Conservation (phyloP, 2,797 vertebrate genomes). For the Carcharodon carcharias region DNA sequence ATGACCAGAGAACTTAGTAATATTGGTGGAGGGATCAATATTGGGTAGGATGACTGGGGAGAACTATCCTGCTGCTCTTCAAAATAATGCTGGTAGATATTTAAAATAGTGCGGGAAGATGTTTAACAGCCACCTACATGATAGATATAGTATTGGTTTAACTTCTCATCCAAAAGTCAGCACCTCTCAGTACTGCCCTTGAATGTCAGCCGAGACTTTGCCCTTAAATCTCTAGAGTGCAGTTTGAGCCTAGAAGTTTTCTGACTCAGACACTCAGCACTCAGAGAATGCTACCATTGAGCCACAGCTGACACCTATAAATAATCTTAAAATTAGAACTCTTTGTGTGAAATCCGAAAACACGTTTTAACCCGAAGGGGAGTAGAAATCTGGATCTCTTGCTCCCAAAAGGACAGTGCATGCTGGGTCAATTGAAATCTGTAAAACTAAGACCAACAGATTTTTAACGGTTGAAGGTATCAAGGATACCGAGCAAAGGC, state of each 20-base stretch:
- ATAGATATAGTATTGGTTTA: not conserved
- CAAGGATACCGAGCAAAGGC: not conserved
- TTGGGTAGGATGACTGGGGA: not conserved
- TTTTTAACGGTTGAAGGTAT: not conserved
- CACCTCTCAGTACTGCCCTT: not conserved
- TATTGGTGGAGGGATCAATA: not conserved
- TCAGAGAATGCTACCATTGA: not conserved
- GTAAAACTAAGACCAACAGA: not conserved
- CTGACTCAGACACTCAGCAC: too few relatives aligned
- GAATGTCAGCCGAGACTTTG: not conserved
- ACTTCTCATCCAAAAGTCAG: not conserved
- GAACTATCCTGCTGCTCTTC: not conserved
- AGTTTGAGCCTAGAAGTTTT: not conserved
- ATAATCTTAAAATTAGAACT: not conserved
- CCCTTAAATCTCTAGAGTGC: not conserved
- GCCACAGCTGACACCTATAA: not conserved
- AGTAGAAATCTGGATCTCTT: not conserved
- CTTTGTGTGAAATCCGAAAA: not conserved
- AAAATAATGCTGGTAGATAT: not conserved
- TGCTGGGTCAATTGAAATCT: not conserved
- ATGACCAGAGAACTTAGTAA: not conserved
- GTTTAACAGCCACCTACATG: not conserved
- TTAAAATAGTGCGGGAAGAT: not conserved
- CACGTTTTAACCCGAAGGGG: not conserved
- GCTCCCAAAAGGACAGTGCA: not conserved